phyloP scores from a whole-genome alignment of 2,797 vertebrate species.

The Sebastes oblongus region DNA sequence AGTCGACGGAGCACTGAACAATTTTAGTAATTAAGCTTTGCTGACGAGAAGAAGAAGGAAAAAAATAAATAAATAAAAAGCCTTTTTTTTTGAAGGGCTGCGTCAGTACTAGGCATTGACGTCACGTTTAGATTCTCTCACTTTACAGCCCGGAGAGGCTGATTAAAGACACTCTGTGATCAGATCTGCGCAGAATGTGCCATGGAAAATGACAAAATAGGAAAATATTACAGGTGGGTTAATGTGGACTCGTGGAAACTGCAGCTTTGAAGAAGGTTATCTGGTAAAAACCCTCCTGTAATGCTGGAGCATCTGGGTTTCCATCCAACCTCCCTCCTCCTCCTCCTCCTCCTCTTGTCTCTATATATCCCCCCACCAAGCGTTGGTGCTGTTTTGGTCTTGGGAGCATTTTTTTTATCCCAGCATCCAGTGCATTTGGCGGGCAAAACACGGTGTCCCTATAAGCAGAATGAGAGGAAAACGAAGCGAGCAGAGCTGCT shows the following conservation, averaged over 20 bases:
- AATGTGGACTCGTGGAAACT: conserved; percentile 35
- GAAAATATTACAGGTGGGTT: conserved; percentile 47
- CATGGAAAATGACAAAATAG: conserved; percentile 37
- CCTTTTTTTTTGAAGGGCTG: conserved; percentile 87
- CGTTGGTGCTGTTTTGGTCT: conserved; percentile 81
- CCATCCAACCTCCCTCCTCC: neutral
- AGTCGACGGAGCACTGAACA: conserved; percentile 64
- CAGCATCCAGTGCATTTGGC: conserved; percentile 83
- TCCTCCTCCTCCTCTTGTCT: neutral
- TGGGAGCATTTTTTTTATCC: conserved; percentile 74
- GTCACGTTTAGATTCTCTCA: conserved; percentile 99
- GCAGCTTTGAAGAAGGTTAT: conserved; percentile 52
- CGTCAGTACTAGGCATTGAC: conserved; percentile 99
- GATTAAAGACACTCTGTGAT: conserved; percentile 85
- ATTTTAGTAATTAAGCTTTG: conserved; percentile 86
- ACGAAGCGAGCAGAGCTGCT: conserved; percentile 75
- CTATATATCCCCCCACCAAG: conserved; percentile 25
- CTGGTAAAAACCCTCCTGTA: conserved; percentile 53
- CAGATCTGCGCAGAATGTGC: conserved; percentile 56
- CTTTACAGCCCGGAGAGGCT: conserved; percentile 92
- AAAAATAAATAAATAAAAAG: conserved; percentile 67
- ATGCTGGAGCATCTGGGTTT: conserved; percentile 58
- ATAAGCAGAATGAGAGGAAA: conserved; percentile 81
- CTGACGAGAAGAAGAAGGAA: conserved; percentile 71
- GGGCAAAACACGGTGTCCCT: conserved; percentile 80